Evolutionary conservation across 2,888 invertebrate genomes (phyloP).

Genomic region (Melipona bicolor): DNA sequence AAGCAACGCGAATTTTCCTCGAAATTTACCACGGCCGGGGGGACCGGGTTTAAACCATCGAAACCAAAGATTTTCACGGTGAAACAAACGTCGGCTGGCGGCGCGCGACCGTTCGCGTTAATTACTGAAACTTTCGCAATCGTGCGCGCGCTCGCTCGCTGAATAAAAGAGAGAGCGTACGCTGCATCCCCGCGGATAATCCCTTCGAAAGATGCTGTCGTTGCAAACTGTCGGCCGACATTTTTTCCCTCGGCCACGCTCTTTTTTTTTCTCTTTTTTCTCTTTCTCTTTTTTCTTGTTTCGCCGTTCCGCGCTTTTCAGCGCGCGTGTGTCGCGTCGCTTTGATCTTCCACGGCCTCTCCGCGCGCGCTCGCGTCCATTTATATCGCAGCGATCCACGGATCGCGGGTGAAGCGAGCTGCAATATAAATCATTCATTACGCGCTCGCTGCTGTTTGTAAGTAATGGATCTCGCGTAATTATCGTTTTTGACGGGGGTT

Average conservation of each 20-base stretch:
- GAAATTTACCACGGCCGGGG: background rate
- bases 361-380: slow-evolving; percentile 22
- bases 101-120: slow-evolving; percentile 54
- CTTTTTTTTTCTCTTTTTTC: background rate
- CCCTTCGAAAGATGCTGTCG: slow-evolving; percentile 43
- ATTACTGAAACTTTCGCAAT: slow-evolving; percentile 67
- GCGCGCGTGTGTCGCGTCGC: slow-evolving; percentile 15
- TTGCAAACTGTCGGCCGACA: slow-evolving; percentile 28
- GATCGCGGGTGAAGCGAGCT: slow-evolving; percentile 32
- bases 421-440: slow-evolving; percentile 50
- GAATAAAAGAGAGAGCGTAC: slow-evolving; percentile 29
- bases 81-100: slow-evolving; percentile 23
- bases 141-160: slow-evolving; percentile 12
- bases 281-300: too few species aligned
- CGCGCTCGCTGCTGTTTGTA: background rate
- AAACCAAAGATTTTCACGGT: slow-evolving; percentile 14
- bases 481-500: background rate
- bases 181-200: slow-evolving; percentile 18
- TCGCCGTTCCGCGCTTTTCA: slow-evolving; percentile 17
- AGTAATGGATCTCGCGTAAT: slow-evolving; percentile 1
- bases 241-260: slow-evolving; percentile 13
- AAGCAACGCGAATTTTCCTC: background rate
- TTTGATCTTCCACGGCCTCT: slow-evolving; percentile 44
- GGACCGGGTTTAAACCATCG: background rate
- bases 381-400: slow-evolving; percentile 38